Evolutionary conservation across 1,140 invertebrate genomes (phyloP).

Genomic region (Diplogasteroides magnus): DNA sequence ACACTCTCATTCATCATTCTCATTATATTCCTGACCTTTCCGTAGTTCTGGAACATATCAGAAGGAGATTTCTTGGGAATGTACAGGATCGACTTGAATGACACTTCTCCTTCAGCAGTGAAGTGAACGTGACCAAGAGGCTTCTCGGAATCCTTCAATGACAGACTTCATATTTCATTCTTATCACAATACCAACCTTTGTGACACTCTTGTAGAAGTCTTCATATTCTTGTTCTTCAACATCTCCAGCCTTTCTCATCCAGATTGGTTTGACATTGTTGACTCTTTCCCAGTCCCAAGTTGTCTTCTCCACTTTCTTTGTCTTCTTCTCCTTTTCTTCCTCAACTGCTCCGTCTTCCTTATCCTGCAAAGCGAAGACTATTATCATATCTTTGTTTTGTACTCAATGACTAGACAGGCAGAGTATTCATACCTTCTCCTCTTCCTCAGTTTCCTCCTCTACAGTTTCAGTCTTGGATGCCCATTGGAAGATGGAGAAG

Average conservation of each 20-base stretch:
- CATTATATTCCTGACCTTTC: constrained; percentile 67
- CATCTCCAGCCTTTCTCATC: constrained; percentile 82
- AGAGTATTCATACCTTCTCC: no score
- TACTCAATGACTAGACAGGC: no score
- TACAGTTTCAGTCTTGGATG: constrained; percentile 80
- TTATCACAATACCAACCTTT: constrained; percentile 62
- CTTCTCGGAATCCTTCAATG: constrained; percentile 65
- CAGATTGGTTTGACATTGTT: constrained; percentile 96
- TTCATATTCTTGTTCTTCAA: constrained; percentile 79
- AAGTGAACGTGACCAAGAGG: constrained; percentile 81
- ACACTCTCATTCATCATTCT: no score
- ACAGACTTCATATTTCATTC: neutral
- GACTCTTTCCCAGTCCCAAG: constrained; percentile 95
- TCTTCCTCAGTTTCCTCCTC: constrained; percentile 70
- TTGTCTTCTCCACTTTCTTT: constrained; percentile 82
- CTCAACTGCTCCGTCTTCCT: constrained; percentile 65
- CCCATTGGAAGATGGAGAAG: constrained; percentile 95
- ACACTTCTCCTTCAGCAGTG: constrained; percentile 94
- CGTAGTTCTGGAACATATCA: constrained; percentile 91
- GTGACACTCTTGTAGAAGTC: constrained; percentile 90
- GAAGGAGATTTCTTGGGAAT: constrained; percentile 79
- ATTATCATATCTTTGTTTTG: no score
- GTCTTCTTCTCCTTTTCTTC: constrained; percentile 70
- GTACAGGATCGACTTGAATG: constrained; percentile 90
- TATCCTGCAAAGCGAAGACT: no score